phyloP scores from a whole-genome alignment of 2,888 invertebrate species.

The Aradus depressus region DNA sequence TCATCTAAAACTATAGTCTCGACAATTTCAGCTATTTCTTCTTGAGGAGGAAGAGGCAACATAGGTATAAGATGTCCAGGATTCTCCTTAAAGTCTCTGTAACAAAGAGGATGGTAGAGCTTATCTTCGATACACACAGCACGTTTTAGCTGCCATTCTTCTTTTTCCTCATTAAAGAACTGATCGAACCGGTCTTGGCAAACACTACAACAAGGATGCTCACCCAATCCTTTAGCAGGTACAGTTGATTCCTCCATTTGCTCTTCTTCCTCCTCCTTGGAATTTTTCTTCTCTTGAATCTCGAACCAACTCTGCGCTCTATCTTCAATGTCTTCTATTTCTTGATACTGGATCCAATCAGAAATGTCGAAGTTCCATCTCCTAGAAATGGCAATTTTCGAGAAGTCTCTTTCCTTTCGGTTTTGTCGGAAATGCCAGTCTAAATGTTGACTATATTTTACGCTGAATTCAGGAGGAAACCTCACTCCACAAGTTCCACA shows the following conservation, averaged over 20 bases:
- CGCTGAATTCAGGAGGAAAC: constrained; percentile 80
- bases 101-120: constrained; percentile 82
- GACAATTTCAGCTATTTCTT: constrained; percentile 6
- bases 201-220: constrained; percentile 64
- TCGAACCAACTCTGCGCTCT: constrained; percentile 82
- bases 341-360: constrained; percentile 92
- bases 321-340: constrained; percentile 73
- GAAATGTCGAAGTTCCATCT: constrained; percentile 82
- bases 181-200: constrained; percentile 90
- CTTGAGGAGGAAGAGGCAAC: constrained; percentile 9
- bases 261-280: constrained; percentile 42
- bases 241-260: constrained; percentile 57
- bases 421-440: constrained; percentile 99
- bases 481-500: constrained; percentile 93
- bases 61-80: not conserved
- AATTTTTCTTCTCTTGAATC: constrained; percentile 45
- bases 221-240: constrained; percentile 52
- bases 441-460: constrained; percentile 85
- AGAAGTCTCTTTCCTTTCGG: constrained; percentile 72
- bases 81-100: constrained; percentile 69
- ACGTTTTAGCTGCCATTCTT: constrained; percentile 90
- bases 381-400: constrained; percentile 68
- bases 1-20: constrained; percentile 19
- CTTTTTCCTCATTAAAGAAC: constrained; percentile 92
- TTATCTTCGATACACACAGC: constrained; percentile 64